phyloP scores from a whole-genome alignment of 2,797 vertebrate genomes.

The Falco columbarius region DNA sequence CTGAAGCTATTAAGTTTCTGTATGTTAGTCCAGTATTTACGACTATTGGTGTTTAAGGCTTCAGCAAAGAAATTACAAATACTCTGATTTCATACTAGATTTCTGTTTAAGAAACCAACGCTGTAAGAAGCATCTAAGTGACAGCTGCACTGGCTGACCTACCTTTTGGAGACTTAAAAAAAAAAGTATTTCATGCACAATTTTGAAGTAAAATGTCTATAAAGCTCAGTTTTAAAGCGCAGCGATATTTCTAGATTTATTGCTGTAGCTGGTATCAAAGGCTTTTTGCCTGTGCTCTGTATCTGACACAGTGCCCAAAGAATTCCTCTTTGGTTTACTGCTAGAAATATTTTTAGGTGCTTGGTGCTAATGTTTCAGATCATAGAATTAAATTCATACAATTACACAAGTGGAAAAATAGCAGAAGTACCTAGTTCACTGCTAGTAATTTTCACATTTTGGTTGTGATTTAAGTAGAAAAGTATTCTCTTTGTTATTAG shows the following conservation, averaged over 20 bases:
- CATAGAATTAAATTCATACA: not conserved
- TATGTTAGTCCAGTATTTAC: not conserved
- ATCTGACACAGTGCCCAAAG: not conserved
- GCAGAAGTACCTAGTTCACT: not conserved
- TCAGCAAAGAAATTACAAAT: not conserved
- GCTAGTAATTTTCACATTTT: not conserved
- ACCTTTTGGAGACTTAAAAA: not conserved
- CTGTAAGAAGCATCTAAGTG: not conserved
- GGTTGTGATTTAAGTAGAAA: not conserved
- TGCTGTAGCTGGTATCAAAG: not conserved
- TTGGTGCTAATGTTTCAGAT: not conserved
- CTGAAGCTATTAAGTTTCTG: too few relatives aligned
- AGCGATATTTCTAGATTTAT: not conserved
- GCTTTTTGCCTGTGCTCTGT: accelerated
- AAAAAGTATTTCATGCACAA: not conserved
- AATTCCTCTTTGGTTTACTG: not conserved
- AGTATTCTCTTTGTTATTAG: not conserved
- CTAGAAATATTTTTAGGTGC: not conserved
- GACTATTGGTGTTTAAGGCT: not conserved
- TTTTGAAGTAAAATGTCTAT: not conserved
- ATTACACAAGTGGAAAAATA: not conserved
- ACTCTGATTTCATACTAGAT: not conserved
- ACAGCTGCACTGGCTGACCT: not conserved
- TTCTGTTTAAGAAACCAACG: not conserved
- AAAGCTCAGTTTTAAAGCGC: not conserved